phyloP scores from a whole-genome alignment of 2,797 vertebrate species.

The Podarcis lilfordi region DNA sequence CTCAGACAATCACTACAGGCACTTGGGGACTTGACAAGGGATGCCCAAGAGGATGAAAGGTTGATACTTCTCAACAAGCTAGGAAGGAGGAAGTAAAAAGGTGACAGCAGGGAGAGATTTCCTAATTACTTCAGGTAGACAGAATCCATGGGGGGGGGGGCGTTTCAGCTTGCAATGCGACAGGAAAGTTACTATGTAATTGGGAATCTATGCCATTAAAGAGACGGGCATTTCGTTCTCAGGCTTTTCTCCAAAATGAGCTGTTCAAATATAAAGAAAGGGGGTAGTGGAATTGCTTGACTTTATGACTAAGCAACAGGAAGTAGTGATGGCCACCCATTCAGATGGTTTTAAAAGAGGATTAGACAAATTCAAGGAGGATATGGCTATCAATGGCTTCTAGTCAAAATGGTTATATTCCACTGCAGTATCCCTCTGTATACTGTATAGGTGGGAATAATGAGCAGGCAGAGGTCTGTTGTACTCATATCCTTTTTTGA shows the following conservation, averaged over 20 bases:
- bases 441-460: too few species aligned
- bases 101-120: background rate
- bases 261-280: background rate
- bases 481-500: too few species aligned
- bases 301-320: background rate
- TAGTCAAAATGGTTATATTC: background rate
- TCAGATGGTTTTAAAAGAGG: too few species aligned
- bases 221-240: background rate
- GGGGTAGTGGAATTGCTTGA: too few species aligned
- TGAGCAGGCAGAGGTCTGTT: too few species aligned
- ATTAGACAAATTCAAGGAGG: too few species aligned
- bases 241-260: background rate
- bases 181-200: background rate
- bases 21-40: background rate
- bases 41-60: background rate
- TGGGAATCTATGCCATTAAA: background rate
- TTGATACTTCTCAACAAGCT: background rate
- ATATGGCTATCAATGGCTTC: too few species aligned
- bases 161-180: background rate
- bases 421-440: too few species aligned
- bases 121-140: background rate
- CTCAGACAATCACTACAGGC: background rate
- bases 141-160: background rate
- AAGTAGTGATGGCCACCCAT: too few species aligned
- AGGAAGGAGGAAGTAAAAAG: background rate